phyloP scores from a whole-genome alignment of 2,888 invertebrate species.

The Sphecodes monilicornis region DNA sequence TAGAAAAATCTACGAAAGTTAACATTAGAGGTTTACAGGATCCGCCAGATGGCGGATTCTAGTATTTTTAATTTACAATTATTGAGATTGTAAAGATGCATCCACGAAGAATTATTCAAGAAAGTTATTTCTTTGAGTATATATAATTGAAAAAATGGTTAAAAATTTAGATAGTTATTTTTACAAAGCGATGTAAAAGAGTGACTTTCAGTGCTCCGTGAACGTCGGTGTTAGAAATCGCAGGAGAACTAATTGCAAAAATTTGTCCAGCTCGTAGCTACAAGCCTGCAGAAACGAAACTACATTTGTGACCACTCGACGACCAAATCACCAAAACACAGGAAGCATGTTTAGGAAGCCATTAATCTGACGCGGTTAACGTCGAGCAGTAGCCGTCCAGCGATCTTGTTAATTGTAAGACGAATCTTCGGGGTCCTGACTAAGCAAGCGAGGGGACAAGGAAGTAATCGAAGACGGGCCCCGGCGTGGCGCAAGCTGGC shows the following conservation, averaged over 20 bases:
- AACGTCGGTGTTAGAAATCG: no score
- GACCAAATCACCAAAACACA: neutral
- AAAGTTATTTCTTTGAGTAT: no score
- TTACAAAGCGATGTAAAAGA: no score
- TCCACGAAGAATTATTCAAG: no score
- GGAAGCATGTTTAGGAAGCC: conserved; percentile 31
- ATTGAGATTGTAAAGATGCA: no score
- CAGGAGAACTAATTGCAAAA: neutral
- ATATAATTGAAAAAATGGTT: no score
- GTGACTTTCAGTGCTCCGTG: no score
- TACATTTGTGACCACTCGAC: neutral
- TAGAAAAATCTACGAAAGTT: no score
- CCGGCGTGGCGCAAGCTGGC: conserved; percentile 47
- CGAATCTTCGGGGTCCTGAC: conserved; percentile 6
- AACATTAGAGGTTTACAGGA: no score
- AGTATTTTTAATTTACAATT: no score
- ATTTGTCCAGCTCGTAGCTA: neutral
- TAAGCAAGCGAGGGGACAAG: conserved; percentile 35
- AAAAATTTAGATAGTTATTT: no score
- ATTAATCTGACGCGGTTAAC: conserved; percentile 23
- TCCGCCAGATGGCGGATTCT: no score
- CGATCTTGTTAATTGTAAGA: conserved; percentile 29
- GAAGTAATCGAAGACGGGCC: conserved; percentile 65
- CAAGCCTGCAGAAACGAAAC: neutral
- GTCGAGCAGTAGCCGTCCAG: neutral